These are phyloP conservation scores for Bombycilla garrulus DNA, from an alignment of 2,113 vertebrate species.

Conservation along the genomic window DNA sequence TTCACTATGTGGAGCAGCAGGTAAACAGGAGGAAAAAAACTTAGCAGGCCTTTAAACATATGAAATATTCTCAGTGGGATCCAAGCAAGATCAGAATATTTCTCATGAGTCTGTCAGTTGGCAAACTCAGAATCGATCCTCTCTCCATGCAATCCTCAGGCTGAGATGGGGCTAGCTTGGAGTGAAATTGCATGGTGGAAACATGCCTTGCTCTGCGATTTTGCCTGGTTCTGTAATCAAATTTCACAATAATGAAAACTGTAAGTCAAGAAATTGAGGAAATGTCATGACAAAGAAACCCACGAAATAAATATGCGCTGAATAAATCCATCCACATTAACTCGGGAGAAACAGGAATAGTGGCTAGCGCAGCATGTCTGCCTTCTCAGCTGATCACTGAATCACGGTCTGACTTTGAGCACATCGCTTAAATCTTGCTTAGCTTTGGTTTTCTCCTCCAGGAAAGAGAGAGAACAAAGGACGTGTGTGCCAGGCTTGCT, in stretches of 20 bases:
- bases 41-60: background rate
- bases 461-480: constrained; percentile 33
- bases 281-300: constrained; percentile 43
- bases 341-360: constrained; percentile 10
- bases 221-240: constrained; percentile 47
- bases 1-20: background rate
- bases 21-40: background rate
- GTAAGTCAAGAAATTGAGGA: constrained; percentile 59
- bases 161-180: background rate
- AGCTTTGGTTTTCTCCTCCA: constrained; percentile 11
- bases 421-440: constrained; percentile 32
- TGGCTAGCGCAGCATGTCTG: constrained; percentile 33
- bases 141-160: background rate
- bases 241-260: constrained; percentile 61
- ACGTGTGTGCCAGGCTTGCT: background rate
- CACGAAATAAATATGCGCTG: background rate
- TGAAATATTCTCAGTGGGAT: background rate
- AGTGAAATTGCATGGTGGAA: constrained; percentile 2
- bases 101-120: background rate
- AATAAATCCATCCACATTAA: constrained; percentile 47
- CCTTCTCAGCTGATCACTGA: constrained; percentile 60
- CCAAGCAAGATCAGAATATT: background rate
- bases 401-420: constrained; percentile 52
- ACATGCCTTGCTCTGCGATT: constrained; percentile 24
- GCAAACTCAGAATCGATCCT: constrained; percentile 31